These are phyloP conservation scores for Progne subis DNA, from an alignment of 2,113 vertebrate genomes.

Conservation along the genomic window DNA sequence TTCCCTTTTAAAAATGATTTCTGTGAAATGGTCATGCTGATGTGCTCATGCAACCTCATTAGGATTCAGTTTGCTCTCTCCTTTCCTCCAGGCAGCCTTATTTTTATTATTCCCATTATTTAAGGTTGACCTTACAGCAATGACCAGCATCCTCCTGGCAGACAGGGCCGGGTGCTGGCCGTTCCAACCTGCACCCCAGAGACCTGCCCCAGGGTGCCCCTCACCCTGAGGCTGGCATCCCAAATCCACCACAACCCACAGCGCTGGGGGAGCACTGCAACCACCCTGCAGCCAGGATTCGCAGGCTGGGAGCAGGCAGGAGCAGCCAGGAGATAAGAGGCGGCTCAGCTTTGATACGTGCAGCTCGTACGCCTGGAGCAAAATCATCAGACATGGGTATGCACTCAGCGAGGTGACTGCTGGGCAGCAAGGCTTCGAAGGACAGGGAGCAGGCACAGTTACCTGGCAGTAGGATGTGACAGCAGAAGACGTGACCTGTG, in stretches of 20 bases:
- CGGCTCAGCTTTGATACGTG: background rate
- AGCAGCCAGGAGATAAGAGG: background rate
- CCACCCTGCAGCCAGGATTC: rapidly evolving
- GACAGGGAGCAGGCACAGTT: background rate
- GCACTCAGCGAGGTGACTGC: rapidly evolving
- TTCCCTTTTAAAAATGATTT: background rate
- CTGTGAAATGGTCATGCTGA: background rate
- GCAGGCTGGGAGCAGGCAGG: background rate
- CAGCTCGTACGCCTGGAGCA: background rate
- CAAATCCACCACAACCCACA: rapidly evolving
- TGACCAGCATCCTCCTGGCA: background rate
- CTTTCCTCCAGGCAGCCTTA: background rate
- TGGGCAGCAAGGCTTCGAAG: rapidly evolving
- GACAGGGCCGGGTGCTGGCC: rapidly evolving
- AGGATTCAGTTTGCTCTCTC: background rate
- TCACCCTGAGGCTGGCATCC: background rate
- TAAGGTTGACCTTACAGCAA: background rate
- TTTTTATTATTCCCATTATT: conserved; percentile 7
- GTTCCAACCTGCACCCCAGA: background rate
- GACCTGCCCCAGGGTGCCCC: background rate
- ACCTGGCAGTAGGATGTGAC: background rate
- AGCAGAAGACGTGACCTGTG: background rate
- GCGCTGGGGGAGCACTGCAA: background rate
- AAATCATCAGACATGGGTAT: background rate
- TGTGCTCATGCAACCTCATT: background rate